Evolutionary conservation across 2,888 invertebrate genomes (phyloP).

Genomic region (Drosophila anomelani): DNA sequence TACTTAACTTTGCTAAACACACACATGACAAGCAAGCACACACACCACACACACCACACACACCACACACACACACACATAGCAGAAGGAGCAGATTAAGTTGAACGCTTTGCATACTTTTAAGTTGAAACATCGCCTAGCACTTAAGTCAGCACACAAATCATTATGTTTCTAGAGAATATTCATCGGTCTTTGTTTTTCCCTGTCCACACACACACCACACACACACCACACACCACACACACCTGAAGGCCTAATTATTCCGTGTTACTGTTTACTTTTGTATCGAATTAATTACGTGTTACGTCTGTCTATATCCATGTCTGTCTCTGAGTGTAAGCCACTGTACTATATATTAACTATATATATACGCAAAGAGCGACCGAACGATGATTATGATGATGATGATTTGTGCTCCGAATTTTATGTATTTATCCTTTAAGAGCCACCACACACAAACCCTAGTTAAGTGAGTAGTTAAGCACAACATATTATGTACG

Average conservation of each 20-base stretch:
- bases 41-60: neutral
- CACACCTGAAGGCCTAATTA: constrained; percentile 12
- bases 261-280: constrained; percentile 33
- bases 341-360: constrained; percentile 18
- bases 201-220: neutral
- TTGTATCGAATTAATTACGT: constrained; percentile 26
- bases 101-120: constrained; percentile 19
- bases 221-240: neutral
- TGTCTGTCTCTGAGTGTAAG: constrained; percentile 6
- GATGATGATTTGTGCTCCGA: constrained; percentile 27
- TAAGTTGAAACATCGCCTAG: constrained; percentile 21
- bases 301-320: constrained; percentile 8
- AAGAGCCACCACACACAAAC: constrained; percentile 9
- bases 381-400: constrained; percentile 3
- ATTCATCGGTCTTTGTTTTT: constrained; percentile 35
- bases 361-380: constrained; percentile 3
- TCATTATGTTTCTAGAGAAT: constrained; percentile 30
- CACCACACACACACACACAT: neutral
- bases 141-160: constrained; percentile 25
- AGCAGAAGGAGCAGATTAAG: constrained; percentile 26
- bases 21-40: constrained; percentile 27
- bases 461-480: constrained; percentile 26
- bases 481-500: constrained; percentile 5
- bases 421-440: constrained; percentile 37
- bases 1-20: constrained; percentile 36